phyloP scores from a whole-genome alignment of 2,113 vertebrate species.

The Nothocercus nigrocapillus region DNA sequence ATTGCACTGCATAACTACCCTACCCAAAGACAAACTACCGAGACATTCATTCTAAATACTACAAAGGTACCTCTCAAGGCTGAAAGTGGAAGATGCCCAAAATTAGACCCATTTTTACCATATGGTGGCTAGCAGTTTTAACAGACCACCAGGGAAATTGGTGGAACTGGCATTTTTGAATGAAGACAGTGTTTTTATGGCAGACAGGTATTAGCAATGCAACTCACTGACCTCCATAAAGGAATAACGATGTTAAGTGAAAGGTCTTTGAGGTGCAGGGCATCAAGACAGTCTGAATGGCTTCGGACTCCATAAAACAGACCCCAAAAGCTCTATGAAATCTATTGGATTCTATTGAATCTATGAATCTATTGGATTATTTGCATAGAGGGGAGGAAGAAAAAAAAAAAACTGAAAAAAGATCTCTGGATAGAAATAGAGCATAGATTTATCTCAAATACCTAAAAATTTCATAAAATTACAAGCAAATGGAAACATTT shows the following conservation, averaged over 20 bases:
- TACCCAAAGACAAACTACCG: background rate
- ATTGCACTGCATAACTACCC: background rate
- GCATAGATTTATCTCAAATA: background rate
- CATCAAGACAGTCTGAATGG: background rate
- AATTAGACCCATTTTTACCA: background rate
- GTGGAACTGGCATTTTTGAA: background rate
- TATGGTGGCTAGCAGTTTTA: background rate
- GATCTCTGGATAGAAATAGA: background rate
- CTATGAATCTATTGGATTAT: background rate
- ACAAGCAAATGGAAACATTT: conserved; percentile 43
- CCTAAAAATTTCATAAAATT: conserved; percentile 17
- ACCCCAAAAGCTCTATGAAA: background rate
- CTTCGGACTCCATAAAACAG: background rate
- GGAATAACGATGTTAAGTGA: background rate
- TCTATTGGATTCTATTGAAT: background rate
- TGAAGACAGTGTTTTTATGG: background rate
- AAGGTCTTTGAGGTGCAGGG: background rate
- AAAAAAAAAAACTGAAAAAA: background rate
- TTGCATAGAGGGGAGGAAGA: background rate
- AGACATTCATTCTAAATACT: background rate
- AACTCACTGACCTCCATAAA: background rate
- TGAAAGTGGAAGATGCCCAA: background rate
- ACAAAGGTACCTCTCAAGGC: background rate
- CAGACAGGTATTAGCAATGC: background rate
- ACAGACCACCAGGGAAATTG: background rate